Base-by-base conservation (phyloP, 2,113 vertebrate species). In the Urocolius indicus region DNA sequence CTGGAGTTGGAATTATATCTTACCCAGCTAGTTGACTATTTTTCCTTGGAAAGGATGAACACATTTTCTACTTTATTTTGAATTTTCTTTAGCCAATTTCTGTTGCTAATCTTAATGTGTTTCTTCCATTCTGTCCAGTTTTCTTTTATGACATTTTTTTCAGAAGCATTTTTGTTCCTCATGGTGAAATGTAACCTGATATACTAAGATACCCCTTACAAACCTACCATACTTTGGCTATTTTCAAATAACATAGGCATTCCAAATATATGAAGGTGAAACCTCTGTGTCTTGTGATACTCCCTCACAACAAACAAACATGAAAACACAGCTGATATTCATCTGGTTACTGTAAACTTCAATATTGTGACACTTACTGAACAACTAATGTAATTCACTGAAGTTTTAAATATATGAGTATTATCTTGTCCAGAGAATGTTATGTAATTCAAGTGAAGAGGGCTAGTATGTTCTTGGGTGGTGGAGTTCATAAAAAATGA, bases 271-370 rank as follows among this genome's bases (percentile, higher is more conserved):
- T 69, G 54, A 10, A 38, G 34, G 46, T 43, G 15, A 57, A 79
- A 67, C n/a, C 5, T 59, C 7, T 59, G 23, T 67, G 21, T 62
- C 38, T 46, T 67, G 36, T 5, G 29, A 29, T 63, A 83, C 12
- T 86, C 4, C 3, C 27, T 9, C 51, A 45, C 29, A 73, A 48
- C 15, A 89, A 67, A 71, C 49, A 87, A 24, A 72, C 34, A 61
- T 24, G 81, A 46, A 87, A 22, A 2, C 2, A 6, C 13, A 78
- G 15, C 72, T 57, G 71, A 86, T 96, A 80, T 22, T 90, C 62
- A 85, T 88, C 87, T 92, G 62, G 17, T 83, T 75, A 65, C 48
- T 79, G 41, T 67, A 86, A 93, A 68, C 34, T 92, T 88, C 30
- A 51, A 57, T 88, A 82, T 88, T 82, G 36, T 88, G 79, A 32